These are phyloP conservation scores for Larimichthys polyactis DNA, from an alignment of 2,113 vertebrate species.

Conservation along the genomic window DNA sequence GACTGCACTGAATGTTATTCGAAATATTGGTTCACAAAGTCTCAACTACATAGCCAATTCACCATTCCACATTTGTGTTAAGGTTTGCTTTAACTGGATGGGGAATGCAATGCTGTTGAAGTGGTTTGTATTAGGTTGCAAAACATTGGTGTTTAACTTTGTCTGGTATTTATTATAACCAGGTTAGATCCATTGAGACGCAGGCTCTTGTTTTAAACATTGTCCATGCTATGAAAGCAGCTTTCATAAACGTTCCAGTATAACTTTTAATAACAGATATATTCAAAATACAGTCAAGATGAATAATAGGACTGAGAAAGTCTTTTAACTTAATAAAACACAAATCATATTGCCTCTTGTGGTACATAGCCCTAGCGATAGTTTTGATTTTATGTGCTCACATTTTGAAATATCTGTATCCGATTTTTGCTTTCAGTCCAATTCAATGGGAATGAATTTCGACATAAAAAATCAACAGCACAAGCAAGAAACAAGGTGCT, in stretches of 20 bases:
- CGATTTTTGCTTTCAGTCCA: background rate
- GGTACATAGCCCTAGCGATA: background rate
- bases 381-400: background rate
- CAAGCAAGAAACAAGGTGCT: background rate
- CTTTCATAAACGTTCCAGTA: background rate
- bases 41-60: slow-evolving; percentile 15
- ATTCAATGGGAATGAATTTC: background rate
- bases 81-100: slow-evolving; percentile 18
- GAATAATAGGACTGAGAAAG: background rate
- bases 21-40: slow-evolving; percentile 45
- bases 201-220: slow-evolving; percentile 21
- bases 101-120: slow-evolving; percentile 14
- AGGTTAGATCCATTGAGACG: slow-evolving; percentile 6
- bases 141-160: slow-evolving; percentile 32
- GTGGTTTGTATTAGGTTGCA: slow-evolving; percentile 44
- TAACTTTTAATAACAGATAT: background rate
- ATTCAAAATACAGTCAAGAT: slow-evolving; percentile 5
- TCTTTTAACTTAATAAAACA: background rate
- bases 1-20: slow-evolving; percentile 25
- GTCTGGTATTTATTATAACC: slow-evolving; percentile 29
- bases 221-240: slow-evolving; percentile 11
- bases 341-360: background rate
- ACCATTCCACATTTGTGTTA: slow-evolving; percentile 30
- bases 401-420: background rate
- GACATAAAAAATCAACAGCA: background rate